Base-by-base conservation (phyloP, 2,113 vertebrate genomes). In the Tricholaema leucomelas region DNA sequence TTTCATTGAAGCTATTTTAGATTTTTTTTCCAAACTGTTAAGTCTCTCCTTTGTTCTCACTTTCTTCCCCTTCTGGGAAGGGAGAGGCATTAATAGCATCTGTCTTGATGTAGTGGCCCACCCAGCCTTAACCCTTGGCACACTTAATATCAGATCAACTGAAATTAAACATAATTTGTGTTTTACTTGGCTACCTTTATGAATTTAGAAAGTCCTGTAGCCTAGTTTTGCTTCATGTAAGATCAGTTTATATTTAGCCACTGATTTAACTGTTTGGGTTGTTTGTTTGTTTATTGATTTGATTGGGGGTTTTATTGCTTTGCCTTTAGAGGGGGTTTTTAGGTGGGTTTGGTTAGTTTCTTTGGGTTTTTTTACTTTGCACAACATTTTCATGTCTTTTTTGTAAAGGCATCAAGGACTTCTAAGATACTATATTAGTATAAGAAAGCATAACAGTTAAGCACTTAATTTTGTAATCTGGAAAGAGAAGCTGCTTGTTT, bases 401-500 rank as follows among this genome's bases (percentile, higher is more conserved):
- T 46, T 85, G 17, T 56, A 55, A 84, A 66, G 36, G 23, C 25
- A 10, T 67, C 21, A 36, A 6, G 74, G 16, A 30, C n/a, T 73
- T 66, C 15, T 65, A 19, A 33, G 64, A 42, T 13, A 38, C n/a
- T 64, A 1, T 11, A 56, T 38, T 52, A 36, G 15, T 48, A n/a
- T 44, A 59, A 87, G 31, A 87, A 81, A 28, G 15, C 36, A 87
- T 76, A 78, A 56, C 31, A 46, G 50, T 70, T 92, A 74, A 92
- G 40, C 25, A 58, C 85, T 85, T 85, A 52, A 67, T 94, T 92
- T 81, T 78, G 54, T 82, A 59, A 64, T 40, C 56, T 85, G 90
- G 40, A 92, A 79, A 50, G 25, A 82, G 33, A 81, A 89, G 17
- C 8, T 87, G 13, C 59, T 84, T 82, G 44, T 74, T 72, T 76